Evolutionary conservation across 1,140 invertebrate species (phyloP).

Genomic region (Dendrolimus punctatus): DNA sequence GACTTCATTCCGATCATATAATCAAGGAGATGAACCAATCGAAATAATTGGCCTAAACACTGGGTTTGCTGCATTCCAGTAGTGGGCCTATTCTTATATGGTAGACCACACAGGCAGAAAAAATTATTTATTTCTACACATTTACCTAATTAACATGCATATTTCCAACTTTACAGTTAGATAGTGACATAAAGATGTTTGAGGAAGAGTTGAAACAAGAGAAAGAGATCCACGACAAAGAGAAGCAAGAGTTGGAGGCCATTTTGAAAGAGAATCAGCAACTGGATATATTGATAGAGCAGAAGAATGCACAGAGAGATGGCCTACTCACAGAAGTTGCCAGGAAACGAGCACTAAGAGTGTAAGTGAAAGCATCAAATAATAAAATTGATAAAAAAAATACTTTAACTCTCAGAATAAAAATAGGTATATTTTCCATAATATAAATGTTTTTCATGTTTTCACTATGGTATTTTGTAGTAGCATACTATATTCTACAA

Average conservation of each 20-base stretch:
- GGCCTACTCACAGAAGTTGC: slow-evolving; percentile 40
- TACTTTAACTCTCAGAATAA: too few species aligned
- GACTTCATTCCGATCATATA: too few species aligned
- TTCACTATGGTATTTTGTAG: too few species aligned
- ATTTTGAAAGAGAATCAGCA: slow-evolving; percentile 36
- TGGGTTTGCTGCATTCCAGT: too few species aligned
- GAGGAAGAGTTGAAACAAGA: slow-evolving; percentile 50
- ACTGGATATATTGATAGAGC: slow-evolving; percentile 37
- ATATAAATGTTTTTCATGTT: too few species aligned
- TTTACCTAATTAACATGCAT: not conserved
- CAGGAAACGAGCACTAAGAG: slow-evolving; percentile 40
- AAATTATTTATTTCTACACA: not conserved
- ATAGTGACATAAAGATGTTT: slow-evolving; percentile 36
- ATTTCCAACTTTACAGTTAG: slow-evolving; percentile 22
- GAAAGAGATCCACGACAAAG: slow-evolving; percentile 32
- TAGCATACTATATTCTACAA: too few species aligned
- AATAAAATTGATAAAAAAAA: too few species aligned
- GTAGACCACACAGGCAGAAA: too few species aligned
- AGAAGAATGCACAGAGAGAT: slow-evolving; percentile 42
- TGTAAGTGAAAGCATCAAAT: slow-evolving; percentile 12
- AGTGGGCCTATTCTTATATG: too few species aligned
- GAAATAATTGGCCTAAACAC: too few species aligned
- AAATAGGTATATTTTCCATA: too few species aligned
- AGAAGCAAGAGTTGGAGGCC: slow-evolving; percentile 35
- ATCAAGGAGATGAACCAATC: too few species aligned